Conservation (phyloP, 2,888 invertebrate species). For the Napeogenes sylphis region DNA sequence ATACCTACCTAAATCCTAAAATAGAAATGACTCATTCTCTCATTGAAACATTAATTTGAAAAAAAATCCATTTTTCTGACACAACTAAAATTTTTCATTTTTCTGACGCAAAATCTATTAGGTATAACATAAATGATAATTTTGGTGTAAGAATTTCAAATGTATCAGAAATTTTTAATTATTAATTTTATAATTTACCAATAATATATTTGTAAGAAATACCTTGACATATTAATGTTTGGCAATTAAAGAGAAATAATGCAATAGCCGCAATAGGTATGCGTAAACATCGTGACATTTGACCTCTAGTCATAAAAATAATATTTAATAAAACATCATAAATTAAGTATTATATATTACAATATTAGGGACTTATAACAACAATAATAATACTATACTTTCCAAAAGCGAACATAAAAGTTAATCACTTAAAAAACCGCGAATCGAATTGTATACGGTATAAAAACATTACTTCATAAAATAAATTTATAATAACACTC, state of each 20-base stretch:
- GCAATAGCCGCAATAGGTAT: background rate
- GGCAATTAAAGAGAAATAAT: background rate
- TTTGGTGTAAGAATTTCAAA: too few species aligned
- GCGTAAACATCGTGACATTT: background rate
- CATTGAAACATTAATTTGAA: too few species aligned
- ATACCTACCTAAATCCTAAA: too few species aligned
- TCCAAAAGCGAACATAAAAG: constrained; percentile 1
- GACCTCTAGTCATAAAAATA: background rate
- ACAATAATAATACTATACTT: background rate
- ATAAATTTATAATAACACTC: constrained; percentile 13
- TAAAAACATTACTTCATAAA: background rate
- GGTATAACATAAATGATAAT: too few species aligned
- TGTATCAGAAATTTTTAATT: too few species aligned
- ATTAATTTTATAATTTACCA: background rate
- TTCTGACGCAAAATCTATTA: too few species aligned
- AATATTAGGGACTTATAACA: background rate
- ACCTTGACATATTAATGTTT: constrained; percentile 1
- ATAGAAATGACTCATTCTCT: too few species aligned
- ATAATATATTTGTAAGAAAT: background rate
- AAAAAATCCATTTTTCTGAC: too few species aligned
- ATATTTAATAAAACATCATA: background rate
- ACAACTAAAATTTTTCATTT: too few species aligned
- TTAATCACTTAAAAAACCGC: background rate
- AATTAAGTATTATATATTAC: too few species aligned
- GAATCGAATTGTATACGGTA: background rate